Conservation (phyloP, 2,888 invertebrate genomes). For the Eupeodes luniger region DNA sequence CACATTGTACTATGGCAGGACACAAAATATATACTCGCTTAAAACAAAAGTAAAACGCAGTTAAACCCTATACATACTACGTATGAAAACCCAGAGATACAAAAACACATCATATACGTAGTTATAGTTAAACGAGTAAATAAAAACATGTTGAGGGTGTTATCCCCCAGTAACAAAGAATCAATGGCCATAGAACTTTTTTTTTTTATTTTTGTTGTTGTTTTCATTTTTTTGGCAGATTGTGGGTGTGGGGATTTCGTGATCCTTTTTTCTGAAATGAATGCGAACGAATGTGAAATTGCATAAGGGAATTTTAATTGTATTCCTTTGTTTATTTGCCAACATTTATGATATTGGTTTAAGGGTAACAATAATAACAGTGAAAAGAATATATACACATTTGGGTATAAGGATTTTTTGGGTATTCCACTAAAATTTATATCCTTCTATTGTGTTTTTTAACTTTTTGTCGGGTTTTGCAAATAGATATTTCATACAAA, state of each 20-base stretch:
- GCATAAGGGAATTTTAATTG: slow-evolving; percentile 74
- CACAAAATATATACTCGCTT: background rate
- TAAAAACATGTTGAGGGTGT: slow-evolving; percentile 44
- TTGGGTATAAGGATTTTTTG: slow-evolving; percentile 50
- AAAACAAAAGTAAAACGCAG: slow-evolving; percentile 52
- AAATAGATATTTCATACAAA: slow-evolving; percentile 37
- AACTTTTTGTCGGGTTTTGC: background rate
- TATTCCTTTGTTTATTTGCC: slow-evolving; percentile 68
- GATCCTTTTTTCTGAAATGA: slow-evolving; percentile 43
- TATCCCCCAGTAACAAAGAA: slow-evolving; percentile 51
- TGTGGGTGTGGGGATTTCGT: background rate
- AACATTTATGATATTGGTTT: slow-evolving; percentile 70
- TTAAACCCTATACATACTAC: slow-evolving; percentile 42
- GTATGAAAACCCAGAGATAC: background rate
- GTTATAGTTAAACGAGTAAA: slow-evolving; percentile 24
- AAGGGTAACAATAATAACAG: slow-evolving; percentile 57
- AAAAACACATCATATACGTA: slow-evolving; percentile 57
- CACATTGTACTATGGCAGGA: slow-evolving; percentile 46
- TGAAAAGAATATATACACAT: slow-evolving; percentile 52
- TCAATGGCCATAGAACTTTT: slow-evolving; percentile 63
- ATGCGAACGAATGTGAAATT: slow-evolving; percentile 73
- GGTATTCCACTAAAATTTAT: slow-evolving; percentile 56
- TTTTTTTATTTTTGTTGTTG: background rate
- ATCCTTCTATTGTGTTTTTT: slow-evolving; percentile 48
- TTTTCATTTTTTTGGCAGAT: background rate